Conservation (phyloP, 2,113 vertebrate species). For the Murina feae region DNA sequence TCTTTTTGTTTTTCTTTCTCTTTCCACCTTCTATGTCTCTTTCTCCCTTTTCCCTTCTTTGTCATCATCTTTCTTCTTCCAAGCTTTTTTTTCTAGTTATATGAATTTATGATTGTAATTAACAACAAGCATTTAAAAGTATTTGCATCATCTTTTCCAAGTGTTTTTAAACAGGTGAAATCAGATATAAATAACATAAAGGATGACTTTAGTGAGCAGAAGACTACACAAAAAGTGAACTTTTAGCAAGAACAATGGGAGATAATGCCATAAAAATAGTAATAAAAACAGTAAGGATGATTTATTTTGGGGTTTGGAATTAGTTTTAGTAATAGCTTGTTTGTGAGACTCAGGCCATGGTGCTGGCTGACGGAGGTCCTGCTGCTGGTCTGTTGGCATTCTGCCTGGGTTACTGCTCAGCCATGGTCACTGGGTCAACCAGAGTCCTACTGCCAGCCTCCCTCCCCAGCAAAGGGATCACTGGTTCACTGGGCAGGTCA, state of each 20-base stretch:
- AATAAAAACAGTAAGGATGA: conserved; percentile 13
- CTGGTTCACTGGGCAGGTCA: not conserved
- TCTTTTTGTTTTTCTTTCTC: not conserved
- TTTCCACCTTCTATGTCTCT: not conserved
- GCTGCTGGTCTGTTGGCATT: not conserved
- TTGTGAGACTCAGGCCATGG: not conserved
- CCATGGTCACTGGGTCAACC: not conserved
- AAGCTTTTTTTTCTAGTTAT: not conserved
- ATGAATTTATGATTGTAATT: not conserved
- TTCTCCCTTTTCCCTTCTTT: not conserved
- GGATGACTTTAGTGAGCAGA: not conserved
- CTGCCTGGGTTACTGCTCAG: conserved; percentile 36
- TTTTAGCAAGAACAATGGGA: conserved; percentile 1
- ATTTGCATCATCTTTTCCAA: not conserved
- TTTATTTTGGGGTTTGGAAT: not conserved
- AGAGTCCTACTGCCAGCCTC: not conserved
- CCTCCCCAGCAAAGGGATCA: not conserved
- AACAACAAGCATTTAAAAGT: not conserved
- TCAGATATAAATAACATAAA: conserved; percentile 6
- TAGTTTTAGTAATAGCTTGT: conserved; percentile 19
- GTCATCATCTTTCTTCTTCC: not conserved
- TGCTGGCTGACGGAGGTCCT: not conserved
- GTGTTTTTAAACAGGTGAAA: conserved; percentile 25
- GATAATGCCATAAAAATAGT: conserved; percentile 17
- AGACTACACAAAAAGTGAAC: not conserved